These are phyloP conservation scores for Enhydra lutris DNA, from an alignment of 2,113 vertebrate genomes.

Conservation along the genomic window DNA sequence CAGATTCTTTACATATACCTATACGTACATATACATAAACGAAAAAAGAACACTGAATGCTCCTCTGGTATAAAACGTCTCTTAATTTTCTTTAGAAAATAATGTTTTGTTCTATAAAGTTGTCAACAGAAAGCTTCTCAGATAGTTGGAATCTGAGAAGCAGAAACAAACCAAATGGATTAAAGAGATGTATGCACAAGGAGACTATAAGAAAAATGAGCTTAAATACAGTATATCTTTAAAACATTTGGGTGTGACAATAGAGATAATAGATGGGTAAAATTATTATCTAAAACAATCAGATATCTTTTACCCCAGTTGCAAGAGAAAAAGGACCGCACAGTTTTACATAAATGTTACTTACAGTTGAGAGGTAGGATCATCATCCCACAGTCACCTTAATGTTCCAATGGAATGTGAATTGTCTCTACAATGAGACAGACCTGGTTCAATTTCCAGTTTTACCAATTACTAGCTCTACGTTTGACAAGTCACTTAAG, in stretches of 20 bases:
- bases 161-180: conserved; percentile 10
- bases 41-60: background rate
- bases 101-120: conserved; percentile 25
- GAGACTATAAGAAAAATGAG: background rate
- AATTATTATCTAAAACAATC: background rate
- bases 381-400: background rate
- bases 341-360: background rate
- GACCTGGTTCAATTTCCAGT: background rate
- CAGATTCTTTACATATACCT: background rate
- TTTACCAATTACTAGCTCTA: background rate
- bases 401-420: background rate
- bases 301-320: background rate
- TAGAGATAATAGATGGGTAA: background rate
- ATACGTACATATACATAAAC: background rate
- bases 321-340: background rate
- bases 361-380: background rate
- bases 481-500: background rate
- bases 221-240: background rate
- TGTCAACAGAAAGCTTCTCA: background rate
- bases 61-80: conserved; percentile 22
- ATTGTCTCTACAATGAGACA: background rate
- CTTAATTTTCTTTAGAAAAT: conserved; percentile 31
- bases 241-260: background rate
- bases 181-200: conserved; percentile 26
- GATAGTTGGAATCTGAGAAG: conserved; percentile 24